A percentile compares a stretch with the other conserved stretches of the same genome.
These are phyloP conservation scores for Drosophila kanapiae DNA, from an alignment of 1,140 invertebrate species.

Conservation along the genomic window DNA sequence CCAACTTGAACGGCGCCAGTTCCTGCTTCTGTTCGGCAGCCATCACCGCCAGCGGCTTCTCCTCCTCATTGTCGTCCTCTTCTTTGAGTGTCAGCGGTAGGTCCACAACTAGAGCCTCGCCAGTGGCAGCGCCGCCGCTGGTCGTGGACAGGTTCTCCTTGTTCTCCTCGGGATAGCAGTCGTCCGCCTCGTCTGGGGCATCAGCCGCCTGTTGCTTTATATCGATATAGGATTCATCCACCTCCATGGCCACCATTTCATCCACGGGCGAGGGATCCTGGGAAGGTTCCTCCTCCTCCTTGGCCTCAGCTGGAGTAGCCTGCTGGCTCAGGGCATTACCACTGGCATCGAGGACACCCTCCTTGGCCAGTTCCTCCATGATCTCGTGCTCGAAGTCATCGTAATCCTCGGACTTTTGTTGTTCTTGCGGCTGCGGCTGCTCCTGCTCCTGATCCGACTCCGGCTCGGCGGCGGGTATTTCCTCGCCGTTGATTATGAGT, in stretches of 20 bases:
- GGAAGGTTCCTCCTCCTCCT: not conserved
- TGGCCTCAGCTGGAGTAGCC: not conserved
- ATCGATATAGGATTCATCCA: constrained; percentile 19
- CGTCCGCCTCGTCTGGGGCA: not conserved
- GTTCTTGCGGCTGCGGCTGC: constrained; percentile 2
- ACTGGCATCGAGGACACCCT: constrained; percentile 65
- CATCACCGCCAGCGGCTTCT: constrained; percentile 44
- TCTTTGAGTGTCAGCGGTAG: constrained; percentile 39
- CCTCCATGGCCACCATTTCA: constrained; percentile 24
- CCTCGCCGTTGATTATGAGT: constrained; percentile 27
- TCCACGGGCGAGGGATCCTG: constrained; percentile 8
- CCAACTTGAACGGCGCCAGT: not conserved
- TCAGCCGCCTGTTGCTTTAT: constrained; percentile 10
- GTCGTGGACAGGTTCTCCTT: constrained; percentile 69
- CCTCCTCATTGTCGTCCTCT: constrained; percentile 51
- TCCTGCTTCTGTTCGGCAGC: constrained; percentile 44
- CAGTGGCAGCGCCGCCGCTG: not conserved
- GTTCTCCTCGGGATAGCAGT: constrained; percentile 62
- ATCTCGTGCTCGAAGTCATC: constrained; percentile 71
- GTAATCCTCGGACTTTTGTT: constrained; percentile 17
- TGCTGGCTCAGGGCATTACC: constrained; percentile 67
- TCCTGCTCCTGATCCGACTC: not conserved
- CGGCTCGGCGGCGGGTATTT: not conserved
- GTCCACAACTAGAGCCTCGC: constrained; percentile 25
- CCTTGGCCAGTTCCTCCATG: constrained; percentile 62